Evolutionary conservation across 1,140 invertebrate genomes (phyloP).

Genomic region (Potamilus streckersoni): DNA sequence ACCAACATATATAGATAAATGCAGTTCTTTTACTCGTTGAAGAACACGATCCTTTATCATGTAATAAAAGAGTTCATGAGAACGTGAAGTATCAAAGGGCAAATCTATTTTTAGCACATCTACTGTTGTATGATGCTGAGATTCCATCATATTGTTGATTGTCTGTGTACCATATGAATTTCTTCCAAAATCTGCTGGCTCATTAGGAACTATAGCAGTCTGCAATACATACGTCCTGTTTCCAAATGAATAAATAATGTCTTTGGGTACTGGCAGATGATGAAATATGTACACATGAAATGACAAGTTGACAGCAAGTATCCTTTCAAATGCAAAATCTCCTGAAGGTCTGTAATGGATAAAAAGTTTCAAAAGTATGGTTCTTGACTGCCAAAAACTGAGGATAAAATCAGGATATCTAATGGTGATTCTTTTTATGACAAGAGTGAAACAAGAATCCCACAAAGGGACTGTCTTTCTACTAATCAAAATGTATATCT

Average conservation of each 20-base stretch:
- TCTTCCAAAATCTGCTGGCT: conserved; percentile 61
- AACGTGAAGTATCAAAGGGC: conserved; percentile 35
- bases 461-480: too few relatives aligned
- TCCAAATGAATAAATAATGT: conserved; percentile 14
- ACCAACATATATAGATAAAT: conserved; percentile 59
- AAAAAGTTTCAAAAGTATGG: background rate
- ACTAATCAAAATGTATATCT: too few relatives aligned
- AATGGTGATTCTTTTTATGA: too few relatives aligned
- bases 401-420: too few relatives aligned
- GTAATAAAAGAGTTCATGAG: conserved; percentile 60
- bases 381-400: too few relatives aligned
- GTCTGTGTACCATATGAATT: conserved; percentile 62
- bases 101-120: conserved; percentile 58
- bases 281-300: conserved; percentile 48
- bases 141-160: conserved; percentile 52
- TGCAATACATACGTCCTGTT: conserved; percentile 47
- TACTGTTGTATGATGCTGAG: conserved; percentile 43
- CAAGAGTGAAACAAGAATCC: too few relatives aligned
- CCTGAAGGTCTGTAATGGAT: conserved; percentile 45
- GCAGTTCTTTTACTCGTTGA: conserved; percentile 53
- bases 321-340: conserved; percentile 54
- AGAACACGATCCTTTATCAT: conserved; percentile 57
- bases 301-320: conserved; percentile 49
- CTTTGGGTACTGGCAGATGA: conserved; percentile 24
- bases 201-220: conserved; percentile 58